Evolutionary conservation across 2,888 invertebrate genomes (phyloP).

Genomic region (Cremastinae sp.): DNA sequence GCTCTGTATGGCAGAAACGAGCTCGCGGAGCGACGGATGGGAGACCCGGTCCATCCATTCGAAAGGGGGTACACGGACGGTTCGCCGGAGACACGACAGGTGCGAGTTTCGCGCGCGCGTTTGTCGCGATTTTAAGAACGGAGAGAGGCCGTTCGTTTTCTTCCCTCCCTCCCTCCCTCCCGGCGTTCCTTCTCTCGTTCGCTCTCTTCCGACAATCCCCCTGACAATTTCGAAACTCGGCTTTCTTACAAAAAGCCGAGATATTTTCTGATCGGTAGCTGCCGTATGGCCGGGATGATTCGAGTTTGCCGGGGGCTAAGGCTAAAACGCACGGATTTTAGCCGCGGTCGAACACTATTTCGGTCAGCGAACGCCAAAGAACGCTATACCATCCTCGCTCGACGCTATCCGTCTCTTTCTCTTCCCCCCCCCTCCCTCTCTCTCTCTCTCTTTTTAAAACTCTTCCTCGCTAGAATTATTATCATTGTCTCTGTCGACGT

Average conservation of each 20-base stretch:
- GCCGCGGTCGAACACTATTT: slow-evolving; percentile 58
- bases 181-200: background rate
- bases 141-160: slow-evolving; percentile 7
- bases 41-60: slow-evolving; percentile 7
- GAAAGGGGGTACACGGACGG: slow-evolving; percentile 65
- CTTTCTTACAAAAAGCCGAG: slow-evolving; percentile 66
- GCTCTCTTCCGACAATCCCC: slow-evolving; percentile 58
- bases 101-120: slow-evolving; percentile 66
- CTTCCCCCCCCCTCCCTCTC: slow-evolving; percentile 14
- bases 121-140: slow-evolving; percentile 48
- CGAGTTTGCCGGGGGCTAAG: slow-evolving; percentile 60
- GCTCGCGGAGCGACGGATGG: background rate
- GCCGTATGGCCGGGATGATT: slow-evolving; percentile 63
- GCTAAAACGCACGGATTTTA: slow-evolving; percentile 51
- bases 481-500: background rate
- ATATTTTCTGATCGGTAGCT: slow-evolving; percentile 72
- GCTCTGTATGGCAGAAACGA: slow-evolving; percentile 20
- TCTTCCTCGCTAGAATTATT: background rate
- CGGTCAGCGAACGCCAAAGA: slow-evolving; percentile 45
- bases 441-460: slow-evolving; percentile 29
- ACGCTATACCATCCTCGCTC: slow-evolving; percentile 6
- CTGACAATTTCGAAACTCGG: slow-evolving; percentile 69
- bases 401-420: slow-evolving; percentile 1
- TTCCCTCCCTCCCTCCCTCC: background rate
- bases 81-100: slow-evolving; percentile 69